Conservation (phyloP, 2,888 invertebrate genomes). For the Harmothoe impar region DNA sequence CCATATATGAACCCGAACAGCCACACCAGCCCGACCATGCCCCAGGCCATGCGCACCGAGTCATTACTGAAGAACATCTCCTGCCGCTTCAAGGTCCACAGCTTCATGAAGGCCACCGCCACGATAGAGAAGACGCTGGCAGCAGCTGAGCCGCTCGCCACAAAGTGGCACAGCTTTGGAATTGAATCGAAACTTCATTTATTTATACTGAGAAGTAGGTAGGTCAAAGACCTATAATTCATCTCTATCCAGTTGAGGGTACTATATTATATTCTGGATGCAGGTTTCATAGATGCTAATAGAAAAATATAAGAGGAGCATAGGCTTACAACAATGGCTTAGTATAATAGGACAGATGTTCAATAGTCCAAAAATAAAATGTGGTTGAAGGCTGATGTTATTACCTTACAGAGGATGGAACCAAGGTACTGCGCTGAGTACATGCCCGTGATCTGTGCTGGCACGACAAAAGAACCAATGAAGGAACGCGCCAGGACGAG, state of each 20-base stretch:
- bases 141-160: background rate
- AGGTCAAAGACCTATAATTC: no score
- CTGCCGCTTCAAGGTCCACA: background rate
- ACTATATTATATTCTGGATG: no score
- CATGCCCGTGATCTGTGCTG: background rate
- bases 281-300: no score
- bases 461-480: background rate
- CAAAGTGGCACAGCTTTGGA: background rate
- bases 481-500: background rate
- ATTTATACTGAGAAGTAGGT: no score
- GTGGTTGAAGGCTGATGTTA: no score
- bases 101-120: background rate
- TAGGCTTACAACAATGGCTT: no score
- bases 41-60: background rate
- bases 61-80: background rate
- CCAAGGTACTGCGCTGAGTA: background rate
- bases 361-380: no score
- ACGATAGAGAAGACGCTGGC: background rate
- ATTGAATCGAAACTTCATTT: no score
- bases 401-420: background rate
- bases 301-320: no score
- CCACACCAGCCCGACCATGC: background rate
- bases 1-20: background rate
- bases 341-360: no score
- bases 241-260: no score